Percentiles rank a stretch among this genome's conserved stretches.
These are phyloP conservation scores for Apis dorsata DNA, from an alignment of 1,140 invertebrate genomes.

Conservation along the genomic window DNA sequence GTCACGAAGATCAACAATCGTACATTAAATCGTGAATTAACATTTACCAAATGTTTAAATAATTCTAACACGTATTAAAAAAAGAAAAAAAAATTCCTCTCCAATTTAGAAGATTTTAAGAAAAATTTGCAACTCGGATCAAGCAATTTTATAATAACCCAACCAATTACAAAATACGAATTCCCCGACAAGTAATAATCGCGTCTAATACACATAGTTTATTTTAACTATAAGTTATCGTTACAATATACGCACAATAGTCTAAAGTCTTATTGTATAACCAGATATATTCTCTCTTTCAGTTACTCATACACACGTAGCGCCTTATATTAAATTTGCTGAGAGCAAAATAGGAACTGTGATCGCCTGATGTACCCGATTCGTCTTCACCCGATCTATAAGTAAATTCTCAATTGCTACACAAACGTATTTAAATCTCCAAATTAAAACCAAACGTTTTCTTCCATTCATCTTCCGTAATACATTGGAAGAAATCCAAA, in stretches of 20 bases:
- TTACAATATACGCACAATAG: conserved; percentile 48
- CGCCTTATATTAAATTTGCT: conserved; percentile 57
- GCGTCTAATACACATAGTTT: conserved; percentile 34
- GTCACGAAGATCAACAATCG: not conserved
- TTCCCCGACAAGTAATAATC: conserved; percentile 10
- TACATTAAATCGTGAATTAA: conserved; percentile 5
- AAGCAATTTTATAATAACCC: conserved; percentile 1
- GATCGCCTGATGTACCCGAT: conserved; percentile 70
- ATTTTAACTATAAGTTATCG: conserved; percentile 48
- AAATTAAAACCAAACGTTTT: not conserved
- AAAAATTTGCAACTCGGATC: not conserved
- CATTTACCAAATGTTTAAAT: not conserved
- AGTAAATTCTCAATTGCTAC: not conserved
- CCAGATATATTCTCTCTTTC: conserved; percentile 47
- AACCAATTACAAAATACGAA: conserved; percentile 40
- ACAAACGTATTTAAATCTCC: not conserved
- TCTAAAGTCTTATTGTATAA: conserved; percentile 58
- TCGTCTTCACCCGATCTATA: conserved; percentile 31
- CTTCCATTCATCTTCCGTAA: not conserved
- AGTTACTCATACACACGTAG: conserved; percentile 42
- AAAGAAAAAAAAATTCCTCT: not conserved
- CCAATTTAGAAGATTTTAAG: too few relatives aligned
- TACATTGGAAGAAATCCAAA: not conserved
- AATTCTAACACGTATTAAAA: not conserved
- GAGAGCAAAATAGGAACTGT: conserved; percentile 74